Base-by-base conservation (phyloP, 2,888 invertebrate species). In the Oscheius sp. region DNA sequence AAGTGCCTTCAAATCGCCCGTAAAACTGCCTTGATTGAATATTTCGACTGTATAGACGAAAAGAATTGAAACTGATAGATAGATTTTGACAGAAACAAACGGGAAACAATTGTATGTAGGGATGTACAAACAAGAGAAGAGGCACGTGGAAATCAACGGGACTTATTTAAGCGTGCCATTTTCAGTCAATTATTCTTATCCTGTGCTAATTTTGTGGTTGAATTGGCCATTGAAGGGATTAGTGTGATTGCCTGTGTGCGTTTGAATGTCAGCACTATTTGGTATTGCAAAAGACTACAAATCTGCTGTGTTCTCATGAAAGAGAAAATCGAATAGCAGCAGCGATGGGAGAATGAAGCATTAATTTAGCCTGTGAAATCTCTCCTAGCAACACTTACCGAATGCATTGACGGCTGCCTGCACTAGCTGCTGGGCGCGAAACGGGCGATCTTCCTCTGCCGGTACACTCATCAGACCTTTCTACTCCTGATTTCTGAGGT, bases 401-500 rank as follows among this genome's bases (percentile, higher is more conserved):
- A 68, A 68, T 23, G 48, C 33, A 25, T 48, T 27, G 46, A 68
- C 61, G 46, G 48, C 58, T 20, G 20, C 25, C 33, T 34, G 31
- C 42, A 68, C 68, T 10, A 68, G 68, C 61, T 68, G 68, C 17
- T 46, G 58, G 23, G 68, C 46, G 37, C 53, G 52, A 25, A 68
- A 37, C 48, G 68, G 48, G 27, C 52, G 58, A 31, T 68, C 68
- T 33, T 52, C 53, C 17, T 23, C 42, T 27, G 66, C 29, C 17
- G 50, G 34, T n/a, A 25, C 37, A 15, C 48, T 53, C 65, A 65
- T 46, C 52, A 39, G 27, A 45, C 27, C 17, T 37, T 33, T 55
- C 31, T 39, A 61, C 42, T 25, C 33, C 34, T 17, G 34, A 29
- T 45, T 29, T 20, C n/a, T 25, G 27, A 45, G 42, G 31, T 61